Evolutionary conservation across 2,113 vertebrate species (phyloP).

Genomic region (Aphelocoma coerulescens): DNA sequence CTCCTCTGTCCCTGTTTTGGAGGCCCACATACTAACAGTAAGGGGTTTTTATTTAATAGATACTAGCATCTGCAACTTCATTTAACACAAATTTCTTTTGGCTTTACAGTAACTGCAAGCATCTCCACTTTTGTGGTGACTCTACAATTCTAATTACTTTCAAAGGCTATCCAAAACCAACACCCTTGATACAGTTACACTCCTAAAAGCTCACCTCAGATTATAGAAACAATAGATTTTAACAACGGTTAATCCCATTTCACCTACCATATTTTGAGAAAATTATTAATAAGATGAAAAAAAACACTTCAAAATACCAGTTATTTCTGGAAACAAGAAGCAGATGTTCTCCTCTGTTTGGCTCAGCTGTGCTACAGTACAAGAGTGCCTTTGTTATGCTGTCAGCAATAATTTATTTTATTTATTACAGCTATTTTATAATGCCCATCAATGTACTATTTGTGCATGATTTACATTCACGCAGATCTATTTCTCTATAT

Average conservation of each 20-base stretch:
- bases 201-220: background rate
- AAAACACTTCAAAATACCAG: constrained; percentile 46
- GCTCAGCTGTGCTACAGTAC: constrained; percentile 63
- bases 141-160: background rate
- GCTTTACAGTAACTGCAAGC: background rate
- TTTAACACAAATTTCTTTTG: background rate
- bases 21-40: background rate
- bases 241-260: background rate
- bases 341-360: constrained; percentile 67
- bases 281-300: constrained; percentile 52
- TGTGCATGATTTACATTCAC: background rate
- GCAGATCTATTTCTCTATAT: background rate
- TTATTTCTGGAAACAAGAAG: constrained; percentile 70
- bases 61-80: background rate
- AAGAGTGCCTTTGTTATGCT: constrained; percentile 67
- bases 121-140: background rate
- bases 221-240: background rate
- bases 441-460: constrained; percentile 37
- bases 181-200: background rate
- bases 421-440: constrained; percentile 63
- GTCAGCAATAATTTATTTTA: constrained; percentile 64
- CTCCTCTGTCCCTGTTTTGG: background rate
- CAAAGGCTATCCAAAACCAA: background rate
- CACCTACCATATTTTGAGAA: constrained; percentile 47
- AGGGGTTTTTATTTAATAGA: background rate